Conservation (phyloP, 1,140 invertebrate genomes). For the Sarcophaga bullata region DNA sequence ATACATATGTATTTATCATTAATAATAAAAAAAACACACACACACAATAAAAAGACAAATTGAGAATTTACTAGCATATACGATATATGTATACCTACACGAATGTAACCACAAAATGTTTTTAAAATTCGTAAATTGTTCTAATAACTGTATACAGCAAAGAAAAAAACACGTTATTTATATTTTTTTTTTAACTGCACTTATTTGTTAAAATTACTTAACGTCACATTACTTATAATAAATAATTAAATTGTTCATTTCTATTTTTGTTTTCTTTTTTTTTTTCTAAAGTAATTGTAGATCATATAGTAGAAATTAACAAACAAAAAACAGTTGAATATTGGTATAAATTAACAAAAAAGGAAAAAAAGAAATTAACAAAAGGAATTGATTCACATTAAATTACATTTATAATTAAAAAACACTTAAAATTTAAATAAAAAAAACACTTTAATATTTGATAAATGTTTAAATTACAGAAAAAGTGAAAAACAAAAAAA, state of each 20-base stretch:
- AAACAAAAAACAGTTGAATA: background rate
- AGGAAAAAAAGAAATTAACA: slow-evolving; percentile 11
- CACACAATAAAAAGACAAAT: background rate
- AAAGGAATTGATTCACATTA: slow-evolving; percentile 30
- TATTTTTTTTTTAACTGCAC: slow-evolving; percentile 25
- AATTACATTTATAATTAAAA: slow-evolving; percentile 12
- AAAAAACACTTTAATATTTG: slow-evolving; percentile 4
- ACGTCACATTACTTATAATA: background rate
- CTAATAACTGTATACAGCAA: background rate
- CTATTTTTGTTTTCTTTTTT: background rate
- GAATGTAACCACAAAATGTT: background rate
- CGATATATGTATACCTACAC: background rate
- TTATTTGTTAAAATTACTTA: slow-evolving; percentile 4
- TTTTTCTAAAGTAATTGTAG: background rate
- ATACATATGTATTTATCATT: background rate
- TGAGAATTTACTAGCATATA: background rate
- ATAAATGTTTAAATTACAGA: slow-evolving; percentile 11
- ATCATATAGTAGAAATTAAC: background rate
- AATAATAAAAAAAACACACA: background rate
- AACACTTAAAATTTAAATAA: slow-evolving; percentile 24
- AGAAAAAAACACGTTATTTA: background rate
- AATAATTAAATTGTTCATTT: background rate
- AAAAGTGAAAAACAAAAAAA: background rate
- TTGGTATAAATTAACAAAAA: slow-evolving; percentile 28
- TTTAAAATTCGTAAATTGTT: background rate